Conservation (phyloP, 2,113 vertebrate species). For the Gnathochromis pfefferi region DNA sequence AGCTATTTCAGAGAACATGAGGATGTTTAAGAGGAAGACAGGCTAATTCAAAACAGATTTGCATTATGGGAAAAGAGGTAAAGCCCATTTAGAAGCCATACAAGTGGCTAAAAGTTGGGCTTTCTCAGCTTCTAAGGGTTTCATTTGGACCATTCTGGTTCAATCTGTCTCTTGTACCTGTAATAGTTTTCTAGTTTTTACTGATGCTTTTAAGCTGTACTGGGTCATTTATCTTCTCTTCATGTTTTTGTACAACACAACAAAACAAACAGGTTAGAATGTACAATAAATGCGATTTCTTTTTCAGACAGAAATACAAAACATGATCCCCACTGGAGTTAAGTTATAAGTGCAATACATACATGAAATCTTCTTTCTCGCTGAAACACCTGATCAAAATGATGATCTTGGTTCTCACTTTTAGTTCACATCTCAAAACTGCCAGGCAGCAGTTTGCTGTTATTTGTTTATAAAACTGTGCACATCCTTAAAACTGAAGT, state of each 20-base stretch:
- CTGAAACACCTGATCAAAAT: not conserved
- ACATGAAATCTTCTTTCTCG: not conserved
- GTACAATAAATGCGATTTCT: not conserved
- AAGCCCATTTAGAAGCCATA: not conserved
- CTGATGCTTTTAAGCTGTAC: not conserved
- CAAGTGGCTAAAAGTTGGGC: not conserved
- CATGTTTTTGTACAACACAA: not conserved
- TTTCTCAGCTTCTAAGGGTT: not conserved
- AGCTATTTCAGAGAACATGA: not conserved
- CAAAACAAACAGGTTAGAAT: not conserved
- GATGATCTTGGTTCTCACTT: not conserved
- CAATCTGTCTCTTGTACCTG: not conserved
- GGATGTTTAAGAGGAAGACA: not conserved
- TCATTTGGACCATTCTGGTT: not conserved
- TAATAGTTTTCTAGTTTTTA: not conserved
- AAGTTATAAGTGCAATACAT: not conserved
- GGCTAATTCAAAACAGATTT: not conserved
- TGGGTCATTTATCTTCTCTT: not conserved
- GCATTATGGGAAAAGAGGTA: not conserved
- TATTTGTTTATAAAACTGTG: not conserved
- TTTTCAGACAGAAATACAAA: not conserved
- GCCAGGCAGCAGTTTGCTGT: not conserved
- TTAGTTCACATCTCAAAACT: not conserved
- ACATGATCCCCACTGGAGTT: not conserved
- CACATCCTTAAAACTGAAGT: not conserved